A percentile compares a stretch with the other conserved stretches of the same genome.
Evolutionary conservation across 2,797 vertebrate genomes (phyloP).

Genomic region (Gouania willdenowi): DNA sequence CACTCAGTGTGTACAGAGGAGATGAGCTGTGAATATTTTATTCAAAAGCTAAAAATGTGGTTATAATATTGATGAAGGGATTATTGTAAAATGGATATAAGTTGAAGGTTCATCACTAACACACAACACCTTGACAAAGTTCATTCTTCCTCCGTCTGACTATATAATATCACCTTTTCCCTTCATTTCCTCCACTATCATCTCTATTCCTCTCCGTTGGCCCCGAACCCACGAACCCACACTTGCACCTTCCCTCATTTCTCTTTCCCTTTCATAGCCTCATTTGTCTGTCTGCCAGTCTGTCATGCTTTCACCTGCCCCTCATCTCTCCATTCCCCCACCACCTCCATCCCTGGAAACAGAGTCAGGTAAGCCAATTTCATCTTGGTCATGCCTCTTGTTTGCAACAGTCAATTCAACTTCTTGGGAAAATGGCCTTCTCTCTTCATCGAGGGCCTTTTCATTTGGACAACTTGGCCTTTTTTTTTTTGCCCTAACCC

Average conservation of each 20-base stretch:
- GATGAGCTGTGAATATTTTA: conserved; percentile 60
- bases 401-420: conserved; percentile 70
- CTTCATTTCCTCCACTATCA: conserved; percentile 33
- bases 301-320: conserved; percentile 50
- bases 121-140: conserved; percentile 16
- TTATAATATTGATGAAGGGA: conserved; percentile 64
- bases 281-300: conserved; percentile 64
- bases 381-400: conserved; percentile 70
- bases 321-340: conserved; percentile 35
- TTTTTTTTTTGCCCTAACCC: conserved; percentile 64
- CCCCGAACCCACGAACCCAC: conserved; percentile 39
- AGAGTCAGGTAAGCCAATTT: conserved; percentile 72
- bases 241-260: conserved; percentile 26
- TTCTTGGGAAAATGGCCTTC: conserved; percentile 62
- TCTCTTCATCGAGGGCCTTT: conserved; percentile 65
- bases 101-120: background rate
- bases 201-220: conserved; percentile 30
- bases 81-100: conserved; percentile 51
- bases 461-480: conserved; percentile 69
- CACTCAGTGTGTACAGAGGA: conserved; percentile 33
- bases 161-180: conserved; percentile 33
- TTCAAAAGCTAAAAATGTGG: conserved; percentile 47
- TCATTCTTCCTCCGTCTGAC: conserved; percentile 28
- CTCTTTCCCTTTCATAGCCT: conserved; percentile 49
- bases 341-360: conserved; percentile 28